Conservation (phyloP, 2,888 invertebrate species). For the Cosmopolites sordidus region DNA sequence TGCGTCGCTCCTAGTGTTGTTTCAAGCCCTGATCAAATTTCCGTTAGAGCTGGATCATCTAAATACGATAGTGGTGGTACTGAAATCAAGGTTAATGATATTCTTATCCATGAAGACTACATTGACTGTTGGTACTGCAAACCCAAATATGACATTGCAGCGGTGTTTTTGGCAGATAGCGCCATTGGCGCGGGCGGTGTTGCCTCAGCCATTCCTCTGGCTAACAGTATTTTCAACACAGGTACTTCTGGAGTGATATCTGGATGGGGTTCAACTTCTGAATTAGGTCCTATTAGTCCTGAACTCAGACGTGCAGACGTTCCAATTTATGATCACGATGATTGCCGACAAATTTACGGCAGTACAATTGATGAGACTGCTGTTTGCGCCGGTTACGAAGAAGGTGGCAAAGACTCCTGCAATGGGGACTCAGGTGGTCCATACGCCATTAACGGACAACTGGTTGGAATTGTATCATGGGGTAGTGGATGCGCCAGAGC, state of each 20-base stretch:
- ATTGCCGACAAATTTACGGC: no score
- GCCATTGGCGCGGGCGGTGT: no score
- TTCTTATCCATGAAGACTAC: conserved; percentile 4
- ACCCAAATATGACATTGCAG: conserved; percentile 13
- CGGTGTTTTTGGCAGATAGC: no score
- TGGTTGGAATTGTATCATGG: no score
- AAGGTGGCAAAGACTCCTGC: conserved; percentile 48
- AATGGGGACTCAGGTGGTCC: conserved; percentile 35
- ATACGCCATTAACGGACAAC: conserved; percentile 24
- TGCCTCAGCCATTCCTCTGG: no score
- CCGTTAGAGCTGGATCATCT: conserved; percentile 13
- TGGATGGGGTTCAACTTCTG: no score
- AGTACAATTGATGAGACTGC: conserved; percentile 37
- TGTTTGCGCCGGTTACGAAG: conserved; percentile 58
- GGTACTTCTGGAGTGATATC: neutral
- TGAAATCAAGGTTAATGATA: conserved; percentile 1
- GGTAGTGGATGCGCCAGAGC: conserved; percentile 31
- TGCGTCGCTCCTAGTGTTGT: conserved; percentile 36
- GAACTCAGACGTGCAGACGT: no score
- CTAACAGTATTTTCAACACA: no score
- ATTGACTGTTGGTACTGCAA: conserved; percentile 3
- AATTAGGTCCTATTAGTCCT: no score
- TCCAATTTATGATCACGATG: no score
- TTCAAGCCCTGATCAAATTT: conserved; percentile 5
- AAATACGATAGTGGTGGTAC: conserved; percentile 9